These are phyloP conservation scores for Marronus borbonicus DNA, from an alignment of 2,888 invertebrate species.

Conservation along the genomic window DNA sequence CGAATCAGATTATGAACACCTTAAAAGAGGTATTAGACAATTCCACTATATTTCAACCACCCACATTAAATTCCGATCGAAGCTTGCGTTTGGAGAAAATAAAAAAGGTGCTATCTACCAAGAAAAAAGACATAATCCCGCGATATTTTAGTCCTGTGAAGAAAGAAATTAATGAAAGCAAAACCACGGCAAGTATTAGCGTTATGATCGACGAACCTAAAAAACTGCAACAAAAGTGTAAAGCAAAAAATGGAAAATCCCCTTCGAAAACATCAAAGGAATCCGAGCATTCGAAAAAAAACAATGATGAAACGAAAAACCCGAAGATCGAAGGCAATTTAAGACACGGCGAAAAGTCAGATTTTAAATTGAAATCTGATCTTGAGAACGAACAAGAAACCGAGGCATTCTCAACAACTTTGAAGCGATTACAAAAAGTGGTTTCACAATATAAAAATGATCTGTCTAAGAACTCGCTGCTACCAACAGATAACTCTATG, in stretches of 20 bases:
- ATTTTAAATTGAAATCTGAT: neutral
- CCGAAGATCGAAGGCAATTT: neutral
- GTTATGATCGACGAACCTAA: slow-evolving; percentile 19
- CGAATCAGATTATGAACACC: slow-evolving; percentile 5
- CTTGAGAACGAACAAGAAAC: neutral
- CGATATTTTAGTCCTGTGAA: slow-evolving; percentile 16
- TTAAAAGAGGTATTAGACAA: slow-evolving; percentile 23
- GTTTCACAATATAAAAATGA: neutral
- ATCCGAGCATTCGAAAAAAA: neutral
- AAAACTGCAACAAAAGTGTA: neutral
- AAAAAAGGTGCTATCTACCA: neutral
- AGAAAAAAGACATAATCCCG: neutral
- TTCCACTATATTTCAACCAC: slow-evolving; percentile 13
- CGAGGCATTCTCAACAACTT: neutral
- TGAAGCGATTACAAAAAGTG: neutral
- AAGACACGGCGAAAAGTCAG: neutral
- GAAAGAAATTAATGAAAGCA: neutral
- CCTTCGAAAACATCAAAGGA: neutral
- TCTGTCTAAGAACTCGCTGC: neutral
- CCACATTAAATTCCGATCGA: neutral
- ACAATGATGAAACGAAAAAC: neutral
- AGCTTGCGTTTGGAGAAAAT: slow-evolving; percentile 2
- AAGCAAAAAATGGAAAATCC: neutral
- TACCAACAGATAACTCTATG: neutral
- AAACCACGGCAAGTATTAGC: neutral